phyloP scores from a whole-genome alignment of 2,113 vertebrate species.

The Orientallactaga bullata region DNA sequence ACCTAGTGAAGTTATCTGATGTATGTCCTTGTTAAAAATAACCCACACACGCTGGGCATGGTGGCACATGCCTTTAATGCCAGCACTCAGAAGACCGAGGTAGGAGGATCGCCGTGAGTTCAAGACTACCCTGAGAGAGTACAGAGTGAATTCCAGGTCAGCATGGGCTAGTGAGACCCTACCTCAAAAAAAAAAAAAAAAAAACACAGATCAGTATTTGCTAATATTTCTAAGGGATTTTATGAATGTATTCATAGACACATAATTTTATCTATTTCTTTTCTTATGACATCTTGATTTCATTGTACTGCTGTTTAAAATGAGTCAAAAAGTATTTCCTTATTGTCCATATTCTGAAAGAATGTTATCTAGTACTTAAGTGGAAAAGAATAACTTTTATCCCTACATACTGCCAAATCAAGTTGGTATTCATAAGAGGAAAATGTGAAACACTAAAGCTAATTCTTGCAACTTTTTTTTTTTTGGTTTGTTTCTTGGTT shows the following conservation, averaged over 20 bases:
- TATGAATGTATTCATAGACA: background rate
- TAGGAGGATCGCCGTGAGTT: too few species aligned
- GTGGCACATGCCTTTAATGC: too few species aligned
- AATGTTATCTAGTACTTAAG: slow-evolving; percentile 19
- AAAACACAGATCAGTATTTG: slow-evolving; percentile 23
- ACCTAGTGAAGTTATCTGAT: background rate
- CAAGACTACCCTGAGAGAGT: too few species aligned
- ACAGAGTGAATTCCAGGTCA: too few species aligned
- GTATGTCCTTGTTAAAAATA: background rate
- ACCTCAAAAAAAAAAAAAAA: too few species aligned
- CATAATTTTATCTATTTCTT: background rate
- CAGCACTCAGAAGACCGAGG: too few species aligned
- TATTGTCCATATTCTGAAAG: background rate
- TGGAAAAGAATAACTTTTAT: background rate
- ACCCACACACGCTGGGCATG: background rate
- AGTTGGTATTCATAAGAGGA: background rate
- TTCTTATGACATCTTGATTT: background rate
- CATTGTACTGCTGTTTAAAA: background rate
- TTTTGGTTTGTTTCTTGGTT: too few species aligned
- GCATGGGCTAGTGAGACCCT: too few species aligned
- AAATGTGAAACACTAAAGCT: slow-evolving; percentile 1
- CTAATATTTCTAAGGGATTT: slow-evolving; percentile 34
- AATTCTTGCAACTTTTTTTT: too few species aligned
- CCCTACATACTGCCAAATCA: background rate
- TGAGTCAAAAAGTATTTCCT: background rate